Conservation (phyloP, 2,113 vertebrate species). For the Cariama cristata region DNA sequence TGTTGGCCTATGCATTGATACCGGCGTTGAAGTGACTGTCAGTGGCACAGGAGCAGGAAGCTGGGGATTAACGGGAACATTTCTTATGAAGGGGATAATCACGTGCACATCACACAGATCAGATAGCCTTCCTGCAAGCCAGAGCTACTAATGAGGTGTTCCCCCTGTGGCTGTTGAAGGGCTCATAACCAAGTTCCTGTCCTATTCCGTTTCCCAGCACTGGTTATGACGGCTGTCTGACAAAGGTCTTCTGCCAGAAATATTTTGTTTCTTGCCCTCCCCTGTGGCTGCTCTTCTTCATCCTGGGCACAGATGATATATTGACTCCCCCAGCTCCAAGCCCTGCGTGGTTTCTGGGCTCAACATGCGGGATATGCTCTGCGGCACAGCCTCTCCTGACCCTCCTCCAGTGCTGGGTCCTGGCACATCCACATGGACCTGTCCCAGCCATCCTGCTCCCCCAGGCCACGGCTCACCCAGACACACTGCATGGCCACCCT, state of each 20-base stretch:
- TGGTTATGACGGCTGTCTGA: not conserved
- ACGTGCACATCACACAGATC: not conserved
- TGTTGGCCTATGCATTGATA: not conserved
- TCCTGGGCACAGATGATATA: not conserved
- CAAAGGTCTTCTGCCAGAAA: not conserved
- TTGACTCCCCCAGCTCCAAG: not conserved
- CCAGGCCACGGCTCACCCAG: not conserved
- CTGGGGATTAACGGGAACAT: not conserved
- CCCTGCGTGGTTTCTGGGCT: not conserved
- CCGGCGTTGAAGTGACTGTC: not conserved
- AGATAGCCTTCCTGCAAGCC: not conserved
- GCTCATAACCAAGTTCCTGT: not conserved
- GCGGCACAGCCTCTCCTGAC: not conserved
- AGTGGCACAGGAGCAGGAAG: not conserved
- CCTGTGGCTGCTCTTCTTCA: not conserved
- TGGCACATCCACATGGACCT: fast-evolving
- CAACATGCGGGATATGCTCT: not conserved
- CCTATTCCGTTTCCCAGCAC: not conserved
- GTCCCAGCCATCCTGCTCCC: not conserved
- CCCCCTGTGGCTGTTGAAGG: not conserved
- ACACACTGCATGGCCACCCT: not conserved
- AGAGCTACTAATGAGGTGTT: not conserved
- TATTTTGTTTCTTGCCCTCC: not conserved
- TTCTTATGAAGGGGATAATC: not conserved
- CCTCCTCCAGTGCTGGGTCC: not conserved